Conservation (phyloP, 2,113 vertebrate genomes). For the Protobothrops flavoviridis region DNA sequence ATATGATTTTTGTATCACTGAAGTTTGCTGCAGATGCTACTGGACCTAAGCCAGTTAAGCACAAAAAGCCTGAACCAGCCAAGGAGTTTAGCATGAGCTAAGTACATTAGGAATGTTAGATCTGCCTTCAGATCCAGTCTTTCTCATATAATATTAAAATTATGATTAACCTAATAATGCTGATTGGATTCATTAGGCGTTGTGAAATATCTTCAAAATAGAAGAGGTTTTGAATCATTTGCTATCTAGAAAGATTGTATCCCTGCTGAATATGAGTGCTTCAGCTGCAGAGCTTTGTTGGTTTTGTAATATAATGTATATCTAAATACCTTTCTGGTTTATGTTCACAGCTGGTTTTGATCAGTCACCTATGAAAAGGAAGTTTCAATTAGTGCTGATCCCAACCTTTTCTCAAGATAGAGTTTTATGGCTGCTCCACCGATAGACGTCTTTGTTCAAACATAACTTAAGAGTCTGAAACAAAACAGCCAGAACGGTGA, state of each 20-base stretch:
- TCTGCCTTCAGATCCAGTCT: not conserved
- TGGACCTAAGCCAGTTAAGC: not conserved
- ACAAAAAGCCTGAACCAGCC: not conserved
- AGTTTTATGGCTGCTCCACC: constrained; percentile 59
- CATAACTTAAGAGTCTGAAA: constrained; percentile 33
- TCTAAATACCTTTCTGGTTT: constrained; percentile 62
- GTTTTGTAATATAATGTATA: constrained; percentile 52
- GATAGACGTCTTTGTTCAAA: constrained; percentile 63
- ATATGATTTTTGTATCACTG: not conserved
- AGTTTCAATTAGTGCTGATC: constrained; percentile 73
- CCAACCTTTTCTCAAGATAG: constrained; percentile 59
- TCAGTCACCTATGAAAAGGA: constrained; percentile 72
- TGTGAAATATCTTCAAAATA: not conserved
- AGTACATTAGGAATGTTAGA: not conserved
- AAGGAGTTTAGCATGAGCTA: not conserved
- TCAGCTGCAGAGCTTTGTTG: constrained; percentile 37
- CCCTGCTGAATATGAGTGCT: constrained; percentile 13
- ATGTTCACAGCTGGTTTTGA: constrained; percentile 71
- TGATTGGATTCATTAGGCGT: not conserved
- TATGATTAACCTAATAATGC: not conserved
- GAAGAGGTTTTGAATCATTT: constrained; percentile 15
- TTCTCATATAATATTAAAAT: not conserved
- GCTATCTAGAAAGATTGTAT: constrained; percentile 34
- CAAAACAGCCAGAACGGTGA: constrained; percentile 57
- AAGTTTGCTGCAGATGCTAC: not conserved